Evolutionary conservation across 1,140 invertebrate species (phyloP).

Genomic region (Pseudomyrmex dendroicus): DNA sequence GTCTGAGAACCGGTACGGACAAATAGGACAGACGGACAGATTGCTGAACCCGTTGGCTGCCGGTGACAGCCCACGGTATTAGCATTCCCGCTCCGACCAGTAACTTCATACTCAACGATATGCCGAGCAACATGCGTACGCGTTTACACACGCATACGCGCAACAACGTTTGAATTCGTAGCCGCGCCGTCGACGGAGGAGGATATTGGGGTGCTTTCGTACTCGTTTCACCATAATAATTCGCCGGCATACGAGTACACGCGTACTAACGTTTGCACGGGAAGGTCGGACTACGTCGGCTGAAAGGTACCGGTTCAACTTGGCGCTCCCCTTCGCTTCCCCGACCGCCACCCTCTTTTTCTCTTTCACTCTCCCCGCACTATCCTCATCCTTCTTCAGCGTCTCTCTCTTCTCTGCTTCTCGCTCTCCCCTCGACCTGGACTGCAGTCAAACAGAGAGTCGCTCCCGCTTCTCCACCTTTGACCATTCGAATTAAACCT

Average conservation of each 20-base stretch:
- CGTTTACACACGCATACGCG: slow-evolving; percentile 16
- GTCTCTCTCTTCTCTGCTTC: slow-evolving; percentile 40
- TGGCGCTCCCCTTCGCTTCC: slow-evolving; percentile 45
- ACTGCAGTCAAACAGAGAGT: slow-evolving; percentile 70
- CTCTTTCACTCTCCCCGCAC: slow-evolving; percentile 10
- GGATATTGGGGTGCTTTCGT: slow-evolving; percentile 74
- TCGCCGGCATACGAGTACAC: slow-evolving; percentile 69
- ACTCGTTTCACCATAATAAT: slow-evolving; percentile 75
- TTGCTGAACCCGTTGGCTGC: slow-evolving; percentile 68
- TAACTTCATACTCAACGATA: slow-evolving; percentile 71
- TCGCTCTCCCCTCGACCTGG: slow-evolving; percentile 59
- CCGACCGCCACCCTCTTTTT: slow-evolving; percentile 43
- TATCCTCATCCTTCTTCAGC: not conserved
- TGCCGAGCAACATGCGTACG: slow-evolving; percentile 63
- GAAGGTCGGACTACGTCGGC: slow-evolving; percentile 61
- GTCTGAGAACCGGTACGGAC: slow-evolving; percentile 49
- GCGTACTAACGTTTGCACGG: slow-evolving; percentile 69
- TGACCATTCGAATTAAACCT: slow-evolving; percentile 75
- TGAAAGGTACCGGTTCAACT: slow-evolving; percentile 75
- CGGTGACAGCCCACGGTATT: slow-evolving; percentile 78
- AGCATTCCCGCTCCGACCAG: slow-evolving; percentile 76
- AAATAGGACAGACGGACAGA: slow-evolving; percentile 55
- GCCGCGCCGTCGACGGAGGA: slow-evolving; percentile 61
- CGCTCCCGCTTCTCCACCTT: slow-evolving; percentile 66
- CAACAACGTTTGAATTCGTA: slow-evolving; percentile 57